Evolutionary conservation across 2,797 vertebrate species (phyloP), one percentile per base, ranked within the genome.

Genomic region (Syndactyla subalaris): DNA sequence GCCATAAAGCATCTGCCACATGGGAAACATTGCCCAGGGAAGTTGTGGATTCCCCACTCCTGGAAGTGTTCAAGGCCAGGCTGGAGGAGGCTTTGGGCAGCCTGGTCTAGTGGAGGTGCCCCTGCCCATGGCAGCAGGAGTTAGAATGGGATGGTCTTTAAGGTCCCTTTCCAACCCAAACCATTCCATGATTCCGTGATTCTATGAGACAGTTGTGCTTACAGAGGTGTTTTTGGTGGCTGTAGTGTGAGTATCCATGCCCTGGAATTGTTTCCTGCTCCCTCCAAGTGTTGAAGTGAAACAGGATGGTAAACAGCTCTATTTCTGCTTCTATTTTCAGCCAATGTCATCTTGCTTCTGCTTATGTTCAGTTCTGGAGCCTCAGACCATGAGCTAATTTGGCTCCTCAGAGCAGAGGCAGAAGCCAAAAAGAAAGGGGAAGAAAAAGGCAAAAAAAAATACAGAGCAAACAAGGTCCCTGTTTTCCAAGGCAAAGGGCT

Each of bases 321-420:
- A 59, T 34, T 89, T 74, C 88, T 92, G 62, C 73, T 90, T 63
- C 94, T 85, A 21, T 74, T 92, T 67, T 63, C 34, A 88, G 88
- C 74, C 95, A 32, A 51, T 30, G 49, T 57, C 85, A 88, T 59
- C 67, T 91, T 58, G 63, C 58, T 58, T 52, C 85, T 92, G 83
- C 88, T 95, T 71, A 29, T 79, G 88, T 85, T 90, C 77, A 30
- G 39, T 45, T 55, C 41, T 18, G 87, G 76, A 95, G 62, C 92
- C 88, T 81, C 92, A 97, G 94, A 96, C 96, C 90, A 91, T 95
- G 94, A 96, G 85, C 95, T 97, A 89, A 95, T 96, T 95, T 96
- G 95, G 93, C 95, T 85, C 59, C 86, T 34, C 0, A 0, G 36
- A 71, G 84, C 57, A 67, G 26, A 86, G 41, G 46, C 32, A 94